Evolutionary conservation across 2,113 vertebrate genomes (phyloP).

Genomic region (Heptranchias perlo): DNA sequence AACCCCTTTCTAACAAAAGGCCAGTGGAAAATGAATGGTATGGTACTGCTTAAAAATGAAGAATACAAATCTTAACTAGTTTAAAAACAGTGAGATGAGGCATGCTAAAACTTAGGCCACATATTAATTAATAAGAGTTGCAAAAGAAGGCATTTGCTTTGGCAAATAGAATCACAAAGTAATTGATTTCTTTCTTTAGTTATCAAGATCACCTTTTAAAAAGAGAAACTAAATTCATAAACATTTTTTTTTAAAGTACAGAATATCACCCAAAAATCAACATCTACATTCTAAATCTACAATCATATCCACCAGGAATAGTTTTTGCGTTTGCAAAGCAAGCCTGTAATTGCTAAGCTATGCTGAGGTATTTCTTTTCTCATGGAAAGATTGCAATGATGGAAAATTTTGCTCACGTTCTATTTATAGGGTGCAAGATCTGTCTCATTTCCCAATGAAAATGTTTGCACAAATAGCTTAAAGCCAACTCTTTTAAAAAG

Average conservation of each 20-base stretch:
- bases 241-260: constrained; percentile 58
- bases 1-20: constrained; percentile 48
- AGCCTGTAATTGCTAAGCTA: constrained; percentile 73
- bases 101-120: constrained; percentile 51
- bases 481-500: background rate
- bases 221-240: constrained; percentile 48
- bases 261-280: constrained; percentile 50
- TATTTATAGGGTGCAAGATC: constrained; percentile 5
- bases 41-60: background rate
- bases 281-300: constrained; percentile 80
- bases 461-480: constrained; percentile 32
- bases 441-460: constrained; percentile 1
- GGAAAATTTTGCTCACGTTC: background rate
- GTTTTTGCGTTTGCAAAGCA: constrained; percentile 65
- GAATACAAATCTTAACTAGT: constrained; percentile 17
- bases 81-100: constrained; percentile 51
- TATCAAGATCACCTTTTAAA: constrained; percentile 17
- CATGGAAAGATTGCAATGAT: constrained; percentile 33
- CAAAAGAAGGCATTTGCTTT: constrained; percentile 80
- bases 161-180: constrained; percentile 66
- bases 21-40: constrained; percentile 12
- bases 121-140: constrained; percentile 59
- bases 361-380: constrained; percentile 87
- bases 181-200: constrained; percentile 17
- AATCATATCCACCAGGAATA: constrained; percentile 66